Percentiles rank a stretch among this genome's conserved stretches.
Evolutionary conservation across 2,888 invertebrate species (phyloP).

Genomic region (Melolontha melolontha): DNA sequence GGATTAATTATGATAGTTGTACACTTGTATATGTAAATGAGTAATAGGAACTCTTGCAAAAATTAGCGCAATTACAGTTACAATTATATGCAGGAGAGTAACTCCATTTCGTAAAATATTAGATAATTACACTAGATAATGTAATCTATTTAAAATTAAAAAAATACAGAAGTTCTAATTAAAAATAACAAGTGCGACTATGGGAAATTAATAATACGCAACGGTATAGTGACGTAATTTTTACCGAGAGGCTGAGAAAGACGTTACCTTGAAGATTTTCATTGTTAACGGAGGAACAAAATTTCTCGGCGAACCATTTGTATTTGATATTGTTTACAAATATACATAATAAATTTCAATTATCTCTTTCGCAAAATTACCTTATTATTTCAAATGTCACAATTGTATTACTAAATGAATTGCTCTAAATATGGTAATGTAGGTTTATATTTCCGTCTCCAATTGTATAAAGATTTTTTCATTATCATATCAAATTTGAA

Average conservation of each 20-base stretch:
- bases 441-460: too few relatives aligned
- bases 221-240: slow-evolving; percentile 34
- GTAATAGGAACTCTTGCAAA: too few relatives aligned
- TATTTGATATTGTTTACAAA: slow-evolving; percentile 27
- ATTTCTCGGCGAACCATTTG: slow-evolving; percentile 29
- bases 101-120: not conserved
- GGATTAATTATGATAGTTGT: too few relatives aligned
- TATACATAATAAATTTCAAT: slow-evolving; percentile 9
- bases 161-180: slow-evolving; percentile 17
- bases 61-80: too few relatives aligned
- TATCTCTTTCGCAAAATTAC: too few relatives aligned
- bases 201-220: slow-evolving; percentile 26
- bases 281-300: slow-evolving; percentile 29
- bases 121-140: slow-evolving; percentile 19
- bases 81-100: too few relatives aligned
- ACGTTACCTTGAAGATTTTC: slow-evolving; percentile 42
- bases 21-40: too few relatives aligned
- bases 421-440: too few relatives aligned
- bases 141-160: slow-evolving; percentile 25
- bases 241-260: slow-evolving; percentile 31
- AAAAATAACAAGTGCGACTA: slow-evolving; percentile 19
- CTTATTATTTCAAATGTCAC: too few relatives aligned
- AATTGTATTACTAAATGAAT: too few relatives aligned
- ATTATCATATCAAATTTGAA: too few relatives aligned
- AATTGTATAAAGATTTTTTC: too few relatives aligned